Conservation (phyloP, 2,888 invertebrate species). For the Xanthorhoe spadicearia region DNA sequence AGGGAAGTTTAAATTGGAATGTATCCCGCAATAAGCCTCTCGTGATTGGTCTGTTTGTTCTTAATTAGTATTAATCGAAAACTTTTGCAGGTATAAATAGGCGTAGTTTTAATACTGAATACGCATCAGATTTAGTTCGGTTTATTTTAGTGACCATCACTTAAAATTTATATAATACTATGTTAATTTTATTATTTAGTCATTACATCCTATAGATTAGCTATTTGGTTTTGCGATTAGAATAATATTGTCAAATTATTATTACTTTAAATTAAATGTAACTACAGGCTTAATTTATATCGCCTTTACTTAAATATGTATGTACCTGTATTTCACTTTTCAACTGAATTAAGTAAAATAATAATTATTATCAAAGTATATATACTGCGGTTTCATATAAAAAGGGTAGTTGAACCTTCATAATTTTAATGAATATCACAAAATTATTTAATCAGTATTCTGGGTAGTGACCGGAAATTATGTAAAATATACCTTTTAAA, state of each 20-base stretch:
- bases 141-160: too few species aligned
- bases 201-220: too few species aligned
- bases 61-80: constrained; percentile 83
- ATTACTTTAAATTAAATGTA: background rate
- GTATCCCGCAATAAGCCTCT: constrained; percentile 83
- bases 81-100: constrained; percentile 57
- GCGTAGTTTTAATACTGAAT: constrained; percentile 22
- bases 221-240: too few species aligned
- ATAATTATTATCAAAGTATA: background rate
- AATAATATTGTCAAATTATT: too few species aligned
- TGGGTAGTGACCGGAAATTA: constrained; percentile 78
- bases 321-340: background rate
- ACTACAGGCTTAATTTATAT: too few species aligned
- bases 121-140: background rate
- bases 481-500: constrained; percentile 77
- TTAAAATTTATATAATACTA: background rate
- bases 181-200: too few species aligned
- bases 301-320: background rate
- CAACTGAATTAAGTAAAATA: background rate
- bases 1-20: constrained; percentile 84
- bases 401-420: constrained; percentile 7
- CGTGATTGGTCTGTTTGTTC: constrained; percentile 83
- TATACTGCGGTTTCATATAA: constrained; percentile 8
- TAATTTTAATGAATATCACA: constrained; percentile 50
- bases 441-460: constrained; percentile 65